Conservation (phyloP, 2,797 vertebrate genomes). For the Cossypha niveicapilla region DNA sequence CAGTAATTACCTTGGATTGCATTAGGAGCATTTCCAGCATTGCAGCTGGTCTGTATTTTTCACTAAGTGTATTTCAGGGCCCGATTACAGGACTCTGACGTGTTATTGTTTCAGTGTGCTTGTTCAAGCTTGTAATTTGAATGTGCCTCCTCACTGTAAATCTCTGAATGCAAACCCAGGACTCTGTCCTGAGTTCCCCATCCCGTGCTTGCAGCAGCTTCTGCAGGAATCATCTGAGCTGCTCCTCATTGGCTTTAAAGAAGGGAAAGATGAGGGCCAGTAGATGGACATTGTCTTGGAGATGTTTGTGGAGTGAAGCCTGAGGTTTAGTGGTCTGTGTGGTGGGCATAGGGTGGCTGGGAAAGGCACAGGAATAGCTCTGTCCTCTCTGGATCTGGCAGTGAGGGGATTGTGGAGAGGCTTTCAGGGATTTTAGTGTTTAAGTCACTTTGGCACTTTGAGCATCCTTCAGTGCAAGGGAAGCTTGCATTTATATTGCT, state of each 20-base stretch:
- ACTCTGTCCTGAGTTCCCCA: not conserved
- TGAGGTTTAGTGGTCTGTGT: not conserved
- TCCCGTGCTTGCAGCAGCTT: not conserved
- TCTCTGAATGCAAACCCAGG: not conserved
- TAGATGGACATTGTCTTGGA: not conserved
- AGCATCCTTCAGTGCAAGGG: not conserved
- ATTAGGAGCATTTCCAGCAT: constrained; percentile 66
- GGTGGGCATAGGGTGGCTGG: not conserved
- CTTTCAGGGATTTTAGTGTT: not conserved
- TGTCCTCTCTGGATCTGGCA: not conserved
- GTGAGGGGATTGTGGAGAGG: not conserved
- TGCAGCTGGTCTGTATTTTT: constrained; percentile 55
- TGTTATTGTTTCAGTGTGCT: constrained; percentile 52
- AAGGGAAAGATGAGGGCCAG: not conserved
- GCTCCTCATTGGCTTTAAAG: not conserved
- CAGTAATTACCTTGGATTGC: constrained; percentile 67
- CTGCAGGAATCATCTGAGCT: not conserved
- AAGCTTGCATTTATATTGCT: not conserved
- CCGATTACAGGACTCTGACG: constrained; percentile 60
- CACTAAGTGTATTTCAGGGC: constrained; percentile 45
- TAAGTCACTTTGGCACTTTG: not conserved
- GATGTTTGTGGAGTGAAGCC: not conserved
- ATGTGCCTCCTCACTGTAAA: constrained; percentile 24
- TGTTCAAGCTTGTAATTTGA: constrained; percentile 58
- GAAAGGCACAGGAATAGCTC: not conserved